phyloP scores from a whole-genome alignment of 92 coral and sea anemone genomes.

The Porites rus region DNA sequence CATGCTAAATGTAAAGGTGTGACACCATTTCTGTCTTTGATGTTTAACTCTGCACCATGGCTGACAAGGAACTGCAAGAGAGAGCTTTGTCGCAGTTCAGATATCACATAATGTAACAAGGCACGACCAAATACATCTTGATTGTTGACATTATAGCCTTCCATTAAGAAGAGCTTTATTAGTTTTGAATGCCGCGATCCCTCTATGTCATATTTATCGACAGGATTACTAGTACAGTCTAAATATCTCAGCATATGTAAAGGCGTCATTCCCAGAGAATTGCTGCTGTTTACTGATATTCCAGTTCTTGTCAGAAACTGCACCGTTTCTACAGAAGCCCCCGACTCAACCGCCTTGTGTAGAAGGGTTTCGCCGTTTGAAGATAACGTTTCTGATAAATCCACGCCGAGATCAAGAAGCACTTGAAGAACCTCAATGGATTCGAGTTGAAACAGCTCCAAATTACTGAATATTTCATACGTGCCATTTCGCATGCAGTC shows the following conservation, averaged over 20 bases:
- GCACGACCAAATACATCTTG: conserved; percentile 38
- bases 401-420: conserved; percentile 33
- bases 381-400: conserved; percentile 26
- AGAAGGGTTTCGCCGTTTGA: conserved; percentile 29
- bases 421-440: conserved; percentile 36
- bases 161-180: conserved; percentile 5
- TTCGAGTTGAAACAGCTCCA: conserved; percentile 19
- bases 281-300: conserved; percentile 35
- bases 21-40: conserved; percentile 44
- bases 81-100: conserved; percentile 27
- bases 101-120: conserved; percentile 3
- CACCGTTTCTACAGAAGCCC: conserved; percentile 20
- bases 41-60: conserved; percentile 25
- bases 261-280: conserved; percentile 39
- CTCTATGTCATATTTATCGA: conserved; percentile 7
- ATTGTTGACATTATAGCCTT: conserved; percentile 31
- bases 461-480: conserved; percentile 1
- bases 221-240: neutral
- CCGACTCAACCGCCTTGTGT: conserved; percentile 27
- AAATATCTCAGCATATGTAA: conserved; percentile 27
- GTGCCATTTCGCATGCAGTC: conserved; percentile 33
- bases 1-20: conserved; percentile 34
- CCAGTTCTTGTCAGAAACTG: conserved; percentile 40
- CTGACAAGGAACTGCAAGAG: conserved; percentile 31
- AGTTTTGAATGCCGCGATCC: conserved; percentile 26